Evolutionary conservation across 2,113 vertebrate species (phyloP).

Genomic region (Rhombomys opimus): DNA sequence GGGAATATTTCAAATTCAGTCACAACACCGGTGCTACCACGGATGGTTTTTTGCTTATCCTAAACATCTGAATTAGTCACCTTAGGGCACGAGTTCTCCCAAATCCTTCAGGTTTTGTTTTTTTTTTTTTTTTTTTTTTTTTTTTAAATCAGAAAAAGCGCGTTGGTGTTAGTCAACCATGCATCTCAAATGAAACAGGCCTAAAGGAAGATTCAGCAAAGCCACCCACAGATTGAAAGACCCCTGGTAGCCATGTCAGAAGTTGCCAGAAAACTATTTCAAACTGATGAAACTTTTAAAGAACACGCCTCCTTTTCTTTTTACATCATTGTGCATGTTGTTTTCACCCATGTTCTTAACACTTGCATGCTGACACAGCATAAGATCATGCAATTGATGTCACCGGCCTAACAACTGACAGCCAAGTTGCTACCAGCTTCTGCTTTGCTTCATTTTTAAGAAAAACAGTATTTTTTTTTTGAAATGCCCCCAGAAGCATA

Average conservation of each 20-base stretch:
- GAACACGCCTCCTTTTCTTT: neutral
- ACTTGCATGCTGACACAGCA: neutral
- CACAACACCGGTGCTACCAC: neutral
- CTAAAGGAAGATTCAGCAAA: neutral
- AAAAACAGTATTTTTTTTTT: constrained; percentile 13
- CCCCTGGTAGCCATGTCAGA: neutral
- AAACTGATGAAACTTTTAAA: neutral
- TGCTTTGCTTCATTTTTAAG: constrained; percentile 14
- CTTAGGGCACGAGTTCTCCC: neutral
- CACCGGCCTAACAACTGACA: neutral
- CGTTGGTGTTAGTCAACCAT: neutral
- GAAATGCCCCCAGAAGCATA: constrained; percentile 30
- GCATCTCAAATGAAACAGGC: neutral
- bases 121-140: too few species aligned
- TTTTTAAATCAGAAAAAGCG: neutral
- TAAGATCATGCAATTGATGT: neutral
- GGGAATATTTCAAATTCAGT: neutral
- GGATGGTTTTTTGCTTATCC: neutral
- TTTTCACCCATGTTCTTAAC: neutral
- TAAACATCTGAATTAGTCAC: neutral
- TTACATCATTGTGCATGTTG: neutral
- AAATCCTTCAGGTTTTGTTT: neutral
- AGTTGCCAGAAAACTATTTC: neutral
- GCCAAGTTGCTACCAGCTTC: neutral
- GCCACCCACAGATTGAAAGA: neutral